Conservation (phyloP, 2,888 invertebrate genomes). For the Stratiomys singularior region DNA sequence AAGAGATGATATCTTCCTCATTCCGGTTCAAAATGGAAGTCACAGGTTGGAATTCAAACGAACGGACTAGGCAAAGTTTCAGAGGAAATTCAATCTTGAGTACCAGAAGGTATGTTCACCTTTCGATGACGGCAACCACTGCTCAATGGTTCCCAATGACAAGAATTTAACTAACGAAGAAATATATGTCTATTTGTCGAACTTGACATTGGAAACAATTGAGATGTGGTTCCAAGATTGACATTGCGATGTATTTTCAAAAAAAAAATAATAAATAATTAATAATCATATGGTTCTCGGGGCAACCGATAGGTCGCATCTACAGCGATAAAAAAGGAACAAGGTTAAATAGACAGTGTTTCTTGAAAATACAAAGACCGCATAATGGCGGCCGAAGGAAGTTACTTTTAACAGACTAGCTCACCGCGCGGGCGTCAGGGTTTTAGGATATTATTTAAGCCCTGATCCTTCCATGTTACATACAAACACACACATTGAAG, state of each 20-base stretch:
- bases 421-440: too few relatives aligned
- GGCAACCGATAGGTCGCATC: too few relatives aligned
- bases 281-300: neutral
- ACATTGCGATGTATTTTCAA: neutral
- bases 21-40: neutral
- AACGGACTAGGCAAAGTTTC: constrained; percentile 14
- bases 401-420: too few relatives aligned
- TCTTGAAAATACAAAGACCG: too few relatives aligned
- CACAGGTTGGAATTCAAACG: neutral
- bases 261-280: neutral
- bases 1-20: neutral
- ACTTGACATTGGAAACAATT: neutral
- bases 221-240: neutral
- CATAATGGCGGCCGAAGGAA: too few relatives aligned
- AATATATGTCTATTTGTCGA: constrained; percentile 9
- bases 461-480: too few relatives aligned
- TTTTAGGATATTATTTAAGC: too few relatives aligned
- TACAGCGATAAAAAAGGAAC: too few relatives aligned
- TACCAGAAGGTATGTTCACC: neutral
- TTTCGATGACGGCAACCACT: neutral
- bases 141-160: constrained; percentile 1
- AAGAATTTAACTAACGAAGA: constrained; percentile 12
- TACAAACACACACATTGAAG: too few relatives aligned
- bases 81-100: neutral
- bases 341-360: too few relatives aligned